phyloP scores from a whole-genome alignment of 2,113 vertebrate genomes.

The Candoia aspera region DNA sequence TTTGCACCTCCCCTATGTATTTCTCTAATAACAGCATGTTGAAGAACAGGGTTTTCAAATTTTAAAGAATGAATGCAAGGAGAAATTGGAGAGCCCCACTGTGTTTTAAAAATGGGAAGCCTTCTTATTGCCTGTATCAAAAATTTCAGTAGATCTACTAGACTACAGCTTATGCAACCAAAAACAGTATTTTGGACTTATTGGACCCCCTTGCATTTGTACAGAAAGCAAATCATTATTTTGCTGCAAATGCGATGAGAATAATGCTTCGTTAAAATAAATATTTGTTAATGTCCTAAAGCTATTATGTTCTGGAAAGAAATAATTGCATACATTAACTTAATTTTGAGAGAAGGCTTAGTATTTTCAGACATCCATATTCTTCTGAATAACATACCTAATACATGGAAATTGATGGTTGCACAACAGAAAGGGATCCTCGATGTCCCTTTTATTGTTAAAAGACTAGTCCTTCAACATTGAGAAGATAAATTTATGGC shows the following conservation, averaged over 20 bases:
- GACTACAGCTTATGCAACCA: too few relatives aligned
- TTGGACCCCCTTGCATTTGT: background rate
- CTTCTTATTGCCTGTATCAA: too few relatives aligned
- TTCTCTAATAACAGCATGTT: background rate
- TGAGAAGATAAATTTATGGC: background rate
- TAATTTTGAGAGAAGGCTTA: background rate
- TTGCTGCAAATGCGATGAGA: background rate
- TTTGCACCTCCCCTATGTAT: too few relatives aligned
- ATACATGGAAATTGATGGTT: background rate
- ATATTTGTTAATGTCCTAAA: background rate
- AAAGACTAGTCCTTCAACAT: background rate
- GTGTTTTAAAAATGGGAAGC: too few relatives aligned
- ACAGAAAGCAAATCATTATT: background rate
- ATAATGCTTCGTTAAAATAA: background rate
- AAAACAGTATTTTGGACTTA: background rate
- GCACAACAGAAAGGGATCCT: background rate
- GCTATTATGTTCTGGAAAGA: background rate
- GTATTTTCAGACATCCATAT: background rate
- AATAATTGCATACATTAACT: background rate
- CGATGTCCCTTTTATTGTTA: background rate
- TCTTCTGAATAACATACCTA: background rate
- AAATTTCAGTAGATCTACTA: too few relatives aligned
- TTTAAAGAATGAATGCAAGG: too few relatives aligned
- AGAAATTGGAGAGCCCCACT: too few relatives aligned
- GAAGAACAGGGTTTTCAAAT: background rate